Percentiles rank a stretch among this genome's conserved stretches.
phyloP scores from a whole-genome alignment of 2,113 vertebrate genomes.

The Sprattus sprattus region DNA sequence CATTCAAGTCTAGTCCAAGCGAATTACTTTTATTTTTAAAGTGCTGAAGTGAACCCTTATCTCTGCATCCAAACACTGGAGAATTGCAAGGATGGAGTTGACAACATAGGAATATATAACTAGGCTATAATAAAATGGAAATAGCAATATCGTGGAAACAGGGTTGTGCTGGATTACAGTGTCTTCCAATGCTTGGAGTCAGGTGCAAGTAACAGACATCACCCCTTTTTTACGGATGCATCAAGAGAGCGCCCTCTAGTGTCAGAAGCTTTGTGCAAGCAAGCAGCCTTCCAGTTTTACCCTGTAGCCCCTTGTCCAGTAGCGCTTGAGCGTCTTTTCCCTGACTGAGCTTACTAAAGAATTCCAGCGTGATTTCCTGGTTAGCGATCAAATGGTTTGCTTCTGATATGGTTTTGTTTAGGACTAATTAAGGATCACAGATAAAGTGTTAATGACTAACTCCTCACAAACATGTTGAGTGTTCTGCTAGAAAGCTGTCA shows the following conservation, averaged over 20 bases:
- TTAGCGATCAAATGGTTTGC: background rate
- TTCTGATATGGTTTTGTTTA: conserved; percentile 5
- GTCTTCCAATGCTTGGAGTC: background rate
- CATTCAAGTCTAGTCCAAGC: conserved; percentile 38
- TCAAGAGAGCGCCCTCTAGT: background rate
- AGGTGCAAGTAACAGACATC: background rate
- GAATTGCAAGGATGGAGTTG: background rate
- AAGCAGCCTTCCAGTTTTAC: background rate
- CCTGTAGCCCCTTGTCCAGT: background rate
- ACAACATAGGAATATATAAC: background rate
- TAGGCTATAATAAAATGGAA: background rate
- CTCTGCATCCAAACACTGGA: background rate
- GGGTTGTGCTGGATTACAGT: background rate
- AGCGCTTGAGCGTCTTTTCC: background rate
- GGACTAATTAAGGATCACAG: background rate
- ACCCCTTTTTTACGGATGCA: background rate
- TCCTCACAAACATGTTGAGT: background rate
- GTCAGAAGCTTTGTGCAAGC: background rate
- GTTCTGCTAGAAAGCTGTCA: background rate
- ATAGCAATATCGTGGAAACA: background rate
- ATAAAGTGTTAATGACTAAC: background rate
- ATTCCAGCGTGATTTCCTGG: background rate
- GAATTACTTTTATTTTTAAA: conserved; percentile 44
- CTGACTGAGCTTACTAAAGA: background rate
- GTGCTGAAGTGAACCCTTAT: conserved; percentile 40